Evolutionary conservation across 2,888 invertebrate genomes (phyloP), one percentile per base, ranked within the genome.

Genomic region (Cheilosia soror): DNA sequence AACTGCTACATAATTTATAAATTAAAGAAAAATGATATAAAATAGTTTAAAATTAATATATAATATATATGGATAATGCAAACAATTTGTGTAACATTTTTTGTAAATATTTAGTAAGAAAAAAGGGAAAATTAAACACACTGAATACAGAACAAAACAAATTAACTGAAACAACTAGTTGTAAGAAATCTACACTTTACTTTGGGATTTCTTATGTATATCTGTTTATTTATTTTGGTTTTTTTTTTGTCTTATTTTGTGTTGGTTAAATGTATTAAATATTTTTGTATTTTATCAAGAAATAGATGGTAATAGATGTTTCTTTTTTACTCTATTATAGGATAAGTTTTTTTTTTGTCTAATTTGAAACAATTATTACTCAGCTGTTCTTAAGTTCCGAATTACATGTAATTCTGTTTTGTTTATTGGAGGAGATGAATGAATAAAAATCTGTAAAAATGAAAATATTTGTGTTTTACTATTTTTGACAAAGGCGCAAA

Each of bases 371-470:
- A 27, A 15, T 6, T 63, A 49, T 47, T 53, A 44, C 57, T 63
- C 15, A 37, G 5, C 15, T 37, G 40, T 40, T 47, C 47, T 53
- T 55, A 42, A 27, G 55, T 77, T 77, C 27, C 15, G 1, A 55
- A 66, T 20, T 15, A 44, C 44, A 51, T 73, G 66, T 62, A 80
- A 66, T 72, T 66, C 37, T 73, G 60, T 73, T 73, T 73, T 62
- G 62, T 73, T 80, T 80, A 55, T 20, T 73, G 63, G 29, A 68
- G 60, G 58, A 65, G 53, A 80, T 53, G 73, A 79, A 73, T 68
- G 72, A 80, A 80, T 80, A 80, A 80, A 78, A 79, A 79, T 71
- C 72, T 79, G 78, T 78, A 79, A 72, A 79, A 79, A 72, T 79
- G 47, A 57, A 49, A 53, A 33, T 37, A 11, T 4, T 27, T 53